Evolutionary conservation across 37 sponge, comb jelly and placozoan genomes (phyloP), one percentile per base, ranked within the genome.

Genomic region (Beroe ovata): DNA sequence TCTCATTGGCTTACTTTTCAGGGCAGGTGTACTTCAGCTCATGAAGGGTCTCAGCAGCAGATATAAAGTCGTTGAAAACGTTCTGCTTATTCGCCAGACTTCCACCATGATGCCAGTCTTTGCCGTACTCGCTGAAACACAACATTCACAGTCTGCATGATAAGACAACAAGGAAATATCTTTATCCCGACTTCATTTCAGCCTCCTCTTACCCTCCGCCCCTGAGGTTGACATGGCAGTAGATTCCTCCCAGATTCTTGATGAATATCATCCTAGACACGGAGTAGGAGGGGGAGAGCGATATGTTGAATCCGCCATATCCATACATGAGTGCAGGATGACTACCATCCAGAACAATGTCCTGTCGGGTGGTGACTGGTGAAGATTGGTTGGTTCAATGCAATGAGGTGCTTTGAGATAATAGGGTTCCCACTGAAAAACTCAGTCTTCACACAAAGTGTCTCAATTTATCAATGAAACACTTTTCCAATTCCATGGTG

Each of bases 131-230:
- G 16, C 97, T 96, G 89, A 16, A 89, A 14, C 29, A 47, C 11
- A 47, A 11, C n/a, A n/a, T n/a, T n/a, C n/a, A n/a, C n/a, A n/a
- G n/a, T n/a, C n/a, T n/a, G 11, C 11, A 47, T 47, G 6, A 47
- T 47, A 6, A 6, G 11, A 47, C 6, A 6, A 47, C 54, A 47
- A 47, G 54, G 54, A 47, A 47, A 47, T 47, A 47, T 47, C n/a
- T n/a, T n/a, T n/a, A n/a, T n/a, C n/a, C n/a, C n/a, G n/a, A n/a
- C n/a, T n/a, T n/a, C n/a, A n/a, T n/a, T n/a, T n/a, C n/a, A n/a
- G n/a, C n/a, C n/a, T n/a, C n/a, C n/a, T 34, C 96, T 89, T 62
- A 95, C 97, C 98, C 98, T 71, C 98, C 98, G 90, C 98, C 98
- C 30, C 98, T 71, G 41, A 97, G 66, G 84, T 97, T 97, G 29